phyloP scores from a whole-genome alignment of 2,797 vertebrate genomes.

The Neopelma chrysocephalum region DNA sequence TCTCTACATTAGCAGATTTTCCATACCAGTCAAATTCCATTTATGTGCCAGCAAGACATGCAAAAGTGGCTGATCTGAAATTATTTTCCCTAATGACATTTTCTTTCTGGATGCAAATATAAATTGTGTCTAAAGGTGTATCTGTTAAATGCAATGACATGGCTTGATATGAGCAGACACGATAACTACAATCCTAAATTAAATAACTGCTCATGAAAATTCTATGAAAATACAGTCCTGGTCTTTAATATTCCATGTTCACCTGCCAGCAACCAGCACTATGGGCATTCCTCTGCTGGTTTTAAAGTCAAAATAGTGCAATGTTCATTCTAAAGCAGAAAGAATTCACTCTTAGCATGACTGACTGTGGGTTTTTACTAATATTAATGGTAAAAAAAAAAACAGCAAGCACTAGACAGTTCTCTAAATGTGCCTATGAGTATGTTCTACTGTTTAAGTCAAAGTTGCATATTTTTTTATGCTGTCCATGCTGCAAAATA shows the following conservation, averaged over 20 bases:
- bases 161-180: neutral
- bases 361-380: neutral
- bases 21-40: neutral
- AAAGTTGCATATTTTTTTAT: neutral
- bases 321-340: neutral
- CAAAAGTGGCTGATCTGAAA: constrained; percentile 7
- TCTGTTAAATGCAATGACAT: neutral
- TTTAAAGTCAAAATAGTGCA: neutral
- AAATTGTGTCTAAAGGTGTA: neutral
- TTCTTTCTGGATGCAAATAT: constrained; percentile 32
- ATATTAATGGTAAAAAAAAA: neutral
- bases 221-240: neutral
- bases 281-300: neutral
- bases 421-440: neutral
- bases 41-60: neutral
- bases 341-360: neutral
- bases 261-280: neutral
- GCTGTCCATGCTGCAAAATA: neutral
- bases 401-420: neutral
- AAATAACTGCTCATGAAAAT: neutral
- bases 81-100: neutral
- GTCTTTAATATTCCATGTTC: neutral
- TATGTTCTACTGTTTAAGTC: neutral
- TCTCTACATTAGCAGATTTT: neutral
- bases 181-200: neutral